These are phyloP conservation scores for Mylabris phalerata DNA, from an alignment of 1,140 invertebrate genomes.

Conservation along the genomic window DNA sequence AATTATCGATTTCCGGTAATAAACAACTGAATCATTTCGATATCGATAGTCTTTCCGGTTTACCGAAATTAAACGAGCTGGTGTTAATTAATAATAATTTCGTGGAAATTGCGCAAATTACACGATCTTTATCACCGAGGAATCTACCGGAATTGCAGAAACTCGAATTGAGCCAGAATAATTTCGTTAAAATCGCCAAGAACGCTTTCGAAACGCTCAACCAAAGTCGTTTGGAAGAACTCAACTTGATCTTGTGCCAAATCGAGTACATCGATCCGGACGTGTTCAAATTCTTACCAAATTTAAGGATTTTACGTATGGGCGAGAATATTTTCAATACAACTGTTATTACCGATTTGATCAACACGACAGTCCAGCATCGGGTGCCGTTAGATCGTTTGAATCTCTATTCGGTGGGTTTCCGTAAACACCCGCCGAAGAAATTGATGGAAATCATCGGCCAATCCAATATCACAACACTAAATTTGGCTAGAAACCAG, in stretches of 20 bases:
- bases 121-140: too few relatives aligned
- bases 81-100: too few relatives aligned
- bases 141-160: too few relatives aligned
- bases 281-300: slow-evolving; percentile 42
- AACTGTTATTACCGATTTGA: slow-evolving; percentile 40
- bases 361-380: slow-evolving; percentile 36
- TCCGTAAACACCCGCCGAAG: slow-evolving; percentile 43
- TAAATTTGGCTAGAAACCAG: slow-evolving; percentile 48
- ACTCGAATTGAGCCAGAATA: too few relatives aligned
- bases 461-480: slow-evolving; percentile 43
- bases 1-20: too few relatives aligned
- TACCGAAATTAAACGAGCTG: too few relatives aligned
- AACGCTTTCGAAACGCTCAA: too few relatives aligned
- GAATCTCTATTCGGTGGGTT: slow-evolving; percentile 47
- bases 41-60: too few relatives aligned
- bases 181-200: too few relatives aligned
- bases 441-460: slow-evolving; percentile 44
- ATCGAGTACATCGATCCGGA: slow-evolving; percentile 46
- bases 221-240: slow-evolving; percentile 25
- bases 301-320: slow-evolving; percentile 43
- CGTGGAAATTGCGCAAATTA: too few relatives aligned
- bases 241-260: slow-evolving; percentile 46
- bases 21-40: too few relatives aligned
- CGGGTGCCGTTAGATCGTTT: slow-evolving; percentile 43
- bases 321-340: slow-evolving; percentile 46